Base-by-base conservation (phyloP, 1,140 invertebrate genomes). In the Papilio aristodemus region DNA sequence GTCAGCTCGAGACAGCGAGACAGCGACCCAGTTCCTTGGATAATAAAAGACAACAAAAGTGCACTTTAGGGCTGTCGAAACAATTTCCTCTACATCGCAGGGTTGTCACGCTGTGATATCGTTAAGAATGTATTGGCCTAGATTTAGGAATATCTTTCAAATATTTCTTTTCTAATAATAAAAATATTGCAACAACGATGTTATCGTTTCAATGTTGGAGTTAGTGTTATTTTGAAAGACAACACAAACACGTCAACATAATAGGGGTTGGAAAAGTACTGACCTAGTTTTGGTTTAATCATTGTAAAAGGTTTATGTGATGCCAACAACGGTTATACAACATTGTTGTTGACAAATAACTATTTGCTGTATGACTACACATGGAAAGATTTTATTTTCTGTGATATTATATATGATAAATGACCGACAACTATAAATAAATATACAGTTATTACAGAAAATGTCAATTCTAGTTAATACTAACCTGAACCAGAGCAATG, bases 401-500 rank as follows among this genome's bases (percentile, higher is more conserved):
- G n/a, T n/a, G n/a, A n/a, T n/a, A n/a, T n/a, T n/a, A n/a, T n/a
- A n/a, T n/a, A n/a, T n/a, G n/a, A n/a, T n/a, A n/a, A n/a, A n/a
- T n/a, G n/a, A n/a, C n/a, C n/a, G n/a, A n/a, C n/a, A n/a, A n/a
- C n/a, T n/a, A n/a, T n/a, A n/a, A n/a, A n/a, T n/a, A n/a, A n/a
- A n/a, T n/a, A n/a, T n/a, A n/a, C n/a, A n/a, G n/a, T n/a, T n/a
- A n/a, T n/a, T n/a, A n/a, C n/a, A n/a, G n/a, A n/a, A n/a, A n/a
- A n/a, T n/a, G n/a, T n/a, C n/a, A n/a, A n/a, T n/a, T n/a, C n/a
- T 11, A 8, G 17, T 54, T 1, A 2, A 0, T 7, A 70, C 69
- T 91, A 88, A 96, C 95, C 94, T 96, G 95, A 78, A 96, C 93
- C 54, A 95, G 90, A 60, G 96, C 95, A 39, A 97, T 95, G 9